Evolutionary conservation across 2,797 vertebrate genomes (phyloP).

Genomic region (Lepilemur septentrionalis): DNA sequence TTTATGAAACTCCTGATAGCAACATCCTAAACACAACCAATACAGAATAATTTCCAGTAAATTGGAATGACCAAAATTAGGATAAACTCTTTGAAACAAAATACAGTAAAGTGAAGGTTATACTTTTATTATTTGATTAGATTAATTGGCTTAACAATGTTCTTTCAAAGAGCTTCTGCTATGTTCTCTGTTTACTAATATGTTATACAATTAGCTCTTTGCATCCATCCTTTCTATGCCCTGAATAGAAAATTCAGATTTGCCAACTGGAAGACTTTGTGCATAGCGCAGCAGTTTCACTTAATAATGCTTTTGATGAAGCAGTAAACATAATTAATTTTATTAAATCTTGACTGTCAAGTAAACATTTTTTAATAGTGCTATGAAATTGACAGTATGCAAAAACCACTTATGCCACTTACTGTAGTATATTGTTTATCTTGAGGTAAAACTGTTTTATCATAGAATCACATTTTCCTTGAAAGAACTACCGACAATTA

Average conservation of each 20-base stretch:
- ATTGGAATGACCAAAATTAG: slow-evolving; percentile 90
- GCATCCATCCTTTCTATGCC: slow-evolving; percentile 50
- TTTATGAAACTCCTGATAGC: slow-evolving; percentile 91
- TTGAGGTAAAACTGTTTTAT: background rate
- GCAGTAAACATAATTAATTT: background rate
- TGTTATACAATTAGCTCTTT: slow-evolving; percentile 64
- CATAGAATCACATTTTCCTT: background rate
- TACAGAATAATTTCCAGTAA: slow-evolving; percentile 91
- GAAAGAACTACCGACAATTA: background rate
- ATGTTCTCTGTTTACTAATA: slow-evolving; percentile 67
- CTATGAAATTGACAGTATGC: background rate
- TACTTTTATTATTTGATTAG: slow-evolving; percentile 2
- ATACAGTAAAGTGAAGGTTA: slow-evolving; percentile 93
- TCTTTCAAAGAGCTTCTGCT: slow-evolving; percentile 76
- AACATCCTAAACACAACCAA: slow-evolving; percentile 92
- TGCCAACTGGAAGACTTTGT: background rate
- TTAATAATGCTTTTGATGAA: background rate
- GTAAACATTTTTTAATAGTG: background rate
- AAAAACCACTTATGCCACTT: background rate
- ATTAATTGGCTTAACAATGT: slow-evolving; percentile 53
- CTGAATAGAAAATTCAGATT: slow-evolving; percentile 60
- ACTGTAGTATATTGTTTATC: background rate
- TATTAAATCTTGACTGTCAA: background rate
- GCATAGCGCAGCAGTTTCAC: background rate
- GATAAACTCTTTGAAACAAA: slow-evolving; percentile 93